Evolutionary conservation across 1,140 invertebrate species (phyloP).

Genomic region (Sitobion miscanthi): DNA sequence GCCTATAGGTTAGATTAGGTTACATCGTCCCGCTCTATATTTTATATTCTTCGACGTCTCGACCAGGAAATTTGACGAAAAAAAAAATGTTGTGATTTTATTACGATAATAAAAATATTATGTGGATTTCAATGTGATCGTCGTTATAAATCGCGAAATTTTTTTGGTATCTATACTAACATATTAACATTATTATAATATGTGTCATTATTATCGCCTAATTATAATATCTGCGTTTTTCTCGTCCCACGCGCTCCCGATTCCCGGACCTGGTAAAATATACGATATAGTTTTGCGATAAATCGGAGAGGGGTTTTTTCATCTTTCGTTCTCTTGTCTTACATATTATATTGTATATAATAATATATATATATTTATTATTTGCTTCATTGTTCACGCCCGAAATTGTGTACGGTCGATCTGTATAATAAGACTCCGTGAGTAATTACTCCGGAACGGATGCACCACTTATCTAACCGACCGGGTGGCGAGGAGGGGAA

Average conservation of each 20-base stretch:
- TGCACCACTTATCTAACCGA: conserved; percentile 49
- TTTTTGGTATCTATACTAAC: not conserved
- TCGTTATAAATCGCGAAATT: not conserved
- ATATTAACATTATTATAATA: not conserved
- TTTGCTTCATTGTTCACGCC: conserved; percentile 9
- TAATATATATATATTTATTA: not conserved
- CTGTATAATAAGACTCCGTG: not conserved
- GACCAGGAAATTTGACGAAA: not conserved
- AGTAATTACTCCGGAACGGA: conserved; percentile 44
- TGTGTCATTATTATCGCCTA: not conserved
- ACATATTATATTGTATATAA: not conserved
- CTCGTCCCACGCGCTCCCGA: not conserved
- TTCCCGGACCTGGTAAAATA: not conserved
- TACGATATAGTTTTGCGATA: not conserved
- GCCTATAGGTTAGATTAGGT: not conserved
- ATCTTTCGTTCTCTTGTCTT: conserved; percentile 5
- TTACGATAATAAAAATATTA: not conserved
- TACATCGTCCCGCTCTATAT: not conserved
- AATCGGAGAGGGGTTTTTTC: not conserved
- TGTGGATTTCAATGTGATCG: not conserved
- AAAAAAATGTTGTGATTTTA: not conserved
- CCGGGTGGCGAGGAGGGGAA: conserved; percentile 18
- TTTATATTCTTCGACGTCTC: not conserved
- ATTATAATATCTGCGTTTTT: not conserved
- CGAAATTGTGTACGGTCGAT: conserved; percentile 41